Evolutionary conservation across 2,888 invertebrate species (phyloP), one percentile per base, ranked within the genome.

Genomic region (Sinopyrophorus schimmeli): DNA sequence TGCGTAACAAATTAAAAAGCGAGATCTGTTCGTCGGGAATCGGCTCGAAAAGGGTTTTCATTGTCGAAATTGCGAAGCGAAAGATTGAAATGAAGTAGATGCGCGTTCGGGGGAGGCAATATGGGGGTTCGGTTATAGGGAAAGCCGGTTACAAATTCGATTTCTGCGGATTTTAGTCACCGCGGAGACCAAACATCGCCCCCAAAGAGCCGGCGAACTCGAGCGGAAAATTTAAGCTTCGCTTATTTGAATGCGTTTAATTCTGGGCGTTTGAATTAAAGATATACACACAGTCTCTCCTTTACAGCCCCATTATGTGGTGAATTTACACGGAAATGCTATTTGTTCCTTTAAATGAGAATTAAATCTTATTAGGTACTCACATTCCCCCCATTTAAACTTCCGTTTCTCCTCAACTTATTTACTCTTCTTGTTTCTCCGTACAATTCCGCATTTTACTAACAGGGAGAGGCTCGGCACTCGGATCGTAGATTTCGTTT

Each of bases 261-360:
- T 54, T 57, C 48, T 46, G 53, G 47, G 43, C 47, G 43, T 41
- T 37, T 30, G 54, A 57, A 57, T 57, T 55, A 57, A 57, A 57
- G 54, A 57, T 53, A 55, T 53, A 55, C 53, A 57, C 47, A 53
- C 39, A 39, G 41, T 38, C 49, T 47, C 53, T 53, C 50, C 54
- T 51, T 53, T 48, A 49, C 57, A 53, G 42, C 48, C 47, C 53
- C 46, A 57, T 57, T 57, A 57, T 55, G 57, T 47, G 55, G 57
- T 47, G 55, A 55, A 57, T 57, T 55, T 57, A 57, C 57, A 57
- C 57, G 55, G 57, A 57, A 57, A 57, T 53, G 53, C 55, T 55
- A 52, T 55, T 57, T 55, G 57, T 57, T 53, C 55, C 43, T 53
- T 42, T 54, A 55, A 57, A 55, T 55, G 55, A 55, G 57, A 55